Evolutionary conservation across 53 echinoderm and acorn worm species (phyloP).

Genomic region (Patiria pectinifera): DNA sequence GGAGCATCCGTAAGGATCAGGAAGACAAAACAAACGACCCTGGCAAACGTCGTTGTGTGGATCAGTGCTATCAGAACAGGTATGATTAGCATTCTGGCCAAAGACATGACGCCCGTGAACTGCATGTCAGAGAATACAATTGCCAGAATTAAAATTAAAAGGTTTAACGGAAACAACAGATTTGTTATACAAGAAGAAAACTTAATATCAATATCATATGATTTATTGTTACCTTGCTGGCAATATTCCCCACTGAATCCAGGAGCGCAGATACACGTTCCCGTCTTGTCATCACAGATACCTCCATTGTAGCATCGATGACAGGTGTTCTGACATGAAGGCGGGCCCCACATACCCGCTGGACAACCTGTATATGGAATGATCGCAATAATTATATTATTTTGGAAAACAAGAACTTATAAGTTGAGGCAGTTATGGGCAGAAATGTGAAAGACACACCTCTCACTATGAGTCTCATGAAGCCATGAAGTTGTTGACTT

Average conservation of each 20-base stretch:
- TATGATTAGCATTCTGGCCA: background rate
- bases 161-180: background rate
- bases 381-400: too few species aligned
- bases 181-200: background rate
- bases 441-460: too few species aligned
- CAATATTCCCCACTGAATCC: conserved; percentile 79
- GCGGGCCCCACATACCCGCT: conserved; percentile 63
- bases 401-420: too few species aligned
- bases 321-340: background rate
- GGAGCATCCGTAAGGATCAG: background rate
- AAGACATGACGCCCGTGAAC: background rate
- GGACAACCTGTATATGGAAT: conserved; percentile 59
- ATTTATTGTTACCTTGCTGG: conserved; percentile 37
- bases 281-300: background rate
- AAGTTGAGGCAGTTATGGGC: too few species aligned
- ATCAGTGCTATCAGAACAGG: conserved; percentile 11
- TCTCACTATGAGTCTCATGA: too few species aligned
- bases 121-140: background rate
- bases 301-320: background rate
- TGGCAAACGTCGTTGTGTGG: conserved; percentile 54
- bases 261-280: conserved; percentile 70
- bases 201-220: background rate
- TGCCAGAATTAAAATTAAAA: too few species aligned
- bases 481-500: too few species aligned
- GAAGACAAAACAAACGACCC: conserved; percentile 50